Conservation (phyloP, 2,797 vertebrate species). For the Lerista edwardsae region DNA sequence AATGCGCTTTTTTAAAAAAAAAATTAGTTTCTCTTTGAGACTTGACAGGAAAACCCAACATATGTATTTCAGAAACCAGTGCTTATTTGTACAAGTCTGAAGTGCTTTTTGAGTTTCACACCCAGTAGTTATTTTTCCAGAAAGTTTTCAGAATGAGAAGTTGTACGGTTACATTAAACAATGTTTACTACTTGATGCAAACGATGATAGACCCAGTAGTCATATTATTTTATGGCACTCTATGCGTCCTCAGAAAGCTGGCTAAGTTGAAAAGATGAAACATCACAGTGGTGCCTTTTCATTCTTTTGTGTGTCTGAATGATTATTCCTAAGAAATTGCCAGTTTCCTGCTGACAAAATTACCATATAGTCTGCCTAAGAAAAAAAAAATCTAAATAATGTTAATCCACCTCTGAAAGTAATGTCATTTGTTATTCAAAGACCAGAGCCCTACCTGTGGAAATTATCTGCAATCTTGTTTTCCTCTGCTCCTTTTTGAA, state of each 20-base stretch:
- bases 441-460: constrained; percentile 14
- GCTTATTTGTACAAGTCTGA: neutral
- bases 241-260: constrained; percentile 43
- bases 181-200: constrained; percentile 39
- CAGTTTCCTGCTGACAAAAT: constrained; percentile 47
- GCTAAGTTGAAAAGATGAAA: constrained; percentile 50
- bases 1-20: too few species aligned
- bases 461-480: constrained; percentile 39
- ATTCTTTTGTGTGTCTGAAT: constrained; percentile 22
- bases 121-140: constrained; percentile 13
- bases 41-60: neutral
- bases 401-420: constrained; percentile 43
- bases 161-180: constrained; percentile 44
- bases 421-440: constrained; percentile 60
- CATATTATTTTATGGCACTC: constrained; percentile 43
- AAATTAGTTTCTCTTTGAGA: neutral
- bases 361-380: constrained; percentile 23
- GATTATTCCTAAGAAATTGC: constrained; percentile 46
- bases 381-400: constrained; percentile 51
- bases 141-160: constrained; percentile 58
- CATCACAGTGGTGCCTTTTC: constrained; percentile 40
- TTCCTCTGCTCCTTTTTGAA: constrained; percentile 33
- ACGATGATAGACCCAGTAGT: neutral
- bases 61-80: neutral
- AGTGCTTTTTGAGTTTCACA: neutral